These are phyloP conservation scores for Lepilemur ruficaudatus DNA, from an alignment of 2,797 vertebrate genomes.

Conservation along the genomic window DNA sequence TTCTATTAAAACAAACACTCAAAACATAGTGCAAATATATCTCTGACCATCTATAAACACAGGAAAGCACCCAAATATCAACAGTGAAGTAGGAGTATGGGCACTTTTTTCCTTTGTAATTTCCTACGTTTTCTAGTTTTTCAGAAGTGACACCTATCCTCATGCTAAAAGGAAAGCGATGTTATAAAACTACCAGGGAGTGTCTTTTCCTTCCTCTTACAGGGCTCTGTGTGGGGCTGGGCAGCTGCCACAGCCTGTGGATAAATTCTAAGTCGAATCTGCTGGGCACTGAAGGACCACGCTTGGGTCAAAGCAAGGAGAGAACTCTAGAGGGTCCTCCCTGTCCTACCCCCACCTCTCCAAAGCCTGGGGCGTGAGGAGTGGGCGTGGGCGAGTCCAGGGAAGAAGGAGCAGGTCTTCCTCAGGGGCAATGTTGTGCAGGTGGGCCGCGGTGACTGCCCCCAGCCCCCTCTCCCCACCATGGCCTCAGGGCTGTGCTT, in stretches of 20 bases:
- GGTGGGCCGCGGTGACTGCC: not conserved
- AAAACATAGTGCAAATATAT: not conserved
- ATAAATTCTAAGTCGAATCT: not conserved
- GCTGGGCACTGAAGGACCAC: not conserved
- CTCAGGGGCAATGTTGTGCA: not conserved
- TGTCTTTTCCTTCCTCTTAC: not conserved
- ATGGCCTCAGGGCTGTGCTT: not conserved
- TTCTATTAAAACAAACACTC: not conserved
- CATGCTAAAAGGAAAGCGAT: not conserved
- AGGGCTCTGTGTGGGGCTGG: rapidly evolving
- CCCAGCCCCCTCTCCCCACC: not conserved
- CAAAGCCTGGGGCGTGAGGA: not conserved
- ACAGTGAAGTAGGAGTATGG: not conserved
- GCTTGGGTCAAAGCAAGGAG: no score
- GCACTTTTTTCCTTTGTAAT: not conserved
- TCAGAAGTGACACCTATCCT: not conserved
- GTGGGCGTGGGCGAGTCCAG: not conserved
- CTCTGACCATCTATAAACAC: not conserved
- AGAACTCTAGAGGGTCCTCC: not conserved
- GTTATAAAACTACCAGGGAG: not conserved
- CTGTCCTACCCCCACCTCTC: rapidly evolving
- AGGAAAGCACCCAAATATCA: not conserved
- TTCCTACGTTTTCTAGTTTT: not conserved
- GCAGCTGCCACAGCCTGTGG: not conserved
- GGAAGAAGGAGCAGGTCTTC: no score